Evolutionary conservation across 2,113 vertebrate genomes (phyloP).

Genomic region (Colossoma macropomum): DNA sequence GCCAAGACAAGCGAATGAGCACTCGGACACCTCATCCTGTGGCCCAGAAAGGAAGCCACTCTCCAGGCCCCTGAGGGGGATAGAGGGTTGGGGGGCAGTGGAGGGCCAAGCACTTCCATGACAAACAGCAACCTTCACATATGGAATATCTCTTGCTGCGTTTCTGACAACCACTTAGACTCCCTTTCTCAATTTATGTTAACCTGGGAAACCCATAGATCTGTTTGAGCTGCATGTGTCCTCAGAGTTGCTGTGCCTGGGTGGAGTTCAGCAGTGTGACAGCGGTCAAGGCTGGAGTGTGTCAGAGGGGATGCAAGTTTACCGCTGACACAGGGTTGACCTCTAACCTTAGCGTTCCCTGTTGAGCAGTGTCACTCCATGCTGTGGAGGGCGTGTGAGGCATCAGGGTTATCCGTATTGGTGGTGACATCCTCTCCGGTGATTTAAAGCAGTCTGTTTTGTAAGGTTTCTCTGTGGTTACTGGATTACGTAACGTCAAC

Average conservation of each 20-base stretch:
- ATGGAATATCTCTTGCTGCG: conserved; percentile 7
- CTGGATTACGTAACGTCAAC: conserved; percentile 50
- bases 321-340: conserved; percentile 57
- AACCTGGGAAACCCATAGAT: neutral
- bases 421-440: conserved; percentile 57
- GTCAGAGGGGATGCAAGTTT: conserved; percentile 24
- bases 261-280: neutral
- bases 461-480: conserved; percentile 20
- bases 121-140: conserved; percentile 2
- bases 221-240: neutral
- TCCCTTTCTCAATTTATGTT: conserved; percentile 2
- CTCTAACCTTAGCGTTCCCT: conserved; percentile 50
- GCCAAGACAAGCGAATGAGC: conserved; percentile 37
- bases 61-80: neutral
- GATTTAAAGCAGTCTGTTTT: conserved; percentile 16
- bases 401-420: conserved; percentile 52
- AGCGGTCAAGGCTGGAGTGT: neutral
- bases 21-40: conserved; percentile 37
- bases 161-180: conserved; percentile 5
- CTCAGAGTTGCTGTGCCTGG: neutral
- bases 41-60: conserved; percentile 30
- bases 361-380: conserved; percentile 53
- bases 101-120: neutral
- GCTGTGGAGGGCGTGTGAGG: conserved; percentile 28
- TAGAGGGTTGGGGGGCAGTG: neutral